Percentiles rank a stretch among this genome's conserved stretches.
phyloP scores from a whole-genome alignment of 2,113 vertebrate genomes.

The Illadopsis cleaveri region DNA sequence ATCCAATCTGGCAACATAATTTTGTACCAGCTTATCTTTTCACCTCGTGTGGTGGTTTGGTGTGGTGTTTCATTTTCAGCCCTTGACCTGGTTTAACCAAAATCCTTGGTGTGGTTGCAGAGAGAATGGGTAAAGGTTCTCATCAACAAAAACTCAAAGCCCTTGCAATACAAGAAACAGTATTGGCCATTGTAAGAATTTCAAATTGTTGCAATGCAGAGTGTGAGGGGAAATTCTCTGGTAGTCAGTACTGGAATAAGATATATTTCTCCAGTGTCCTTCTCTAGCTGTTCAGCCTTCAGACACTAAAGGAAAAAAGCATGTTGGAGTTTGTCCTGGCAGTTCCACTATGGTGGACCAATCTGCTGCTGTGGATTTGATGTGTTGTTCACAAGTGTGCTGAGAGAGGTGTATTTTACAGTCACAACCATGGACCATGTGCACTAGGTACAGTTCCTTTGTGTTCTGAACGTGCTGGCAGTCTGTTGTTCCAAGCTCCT shows the following conservation, averaged over 20 bases:
- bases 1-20: background rate
- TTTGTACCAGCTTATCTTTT: background rate
- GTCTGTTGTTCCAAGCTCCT: background rate
- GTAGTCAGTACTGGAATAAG: background rate
- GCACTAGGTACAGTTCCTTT: background rate
- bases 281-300: background rate
- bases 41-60: background rate
- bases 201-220: background rate
- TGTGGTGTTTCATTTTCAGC: background rate
- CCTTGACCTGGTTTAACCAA: background rate
- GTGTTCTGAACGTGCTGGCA: background rate
- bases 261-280: background rate
- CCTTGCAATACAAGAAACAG: background rate
- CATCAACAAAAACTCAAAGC: fast-evolving
- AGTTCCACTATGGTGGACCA: fast-evolving
- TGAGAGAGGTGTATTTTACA: background rate
- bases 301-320: background rate
- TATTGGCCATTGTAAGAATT: background rate
- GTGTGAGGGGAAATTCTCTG: background rate
- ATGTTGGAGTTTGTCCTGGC: background rate
- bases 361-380: background rate
- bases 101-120: background rate
- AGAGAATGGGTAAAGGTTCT: background rate
- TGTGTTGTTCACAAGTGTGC: background rate
- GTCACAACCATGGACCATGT: background rate